Evolutionary conservation across 2,888 invertebrate genomes (phyloP), one percentile per base, ranked within the genome.

Genomic region (Troides helena): DNA sequence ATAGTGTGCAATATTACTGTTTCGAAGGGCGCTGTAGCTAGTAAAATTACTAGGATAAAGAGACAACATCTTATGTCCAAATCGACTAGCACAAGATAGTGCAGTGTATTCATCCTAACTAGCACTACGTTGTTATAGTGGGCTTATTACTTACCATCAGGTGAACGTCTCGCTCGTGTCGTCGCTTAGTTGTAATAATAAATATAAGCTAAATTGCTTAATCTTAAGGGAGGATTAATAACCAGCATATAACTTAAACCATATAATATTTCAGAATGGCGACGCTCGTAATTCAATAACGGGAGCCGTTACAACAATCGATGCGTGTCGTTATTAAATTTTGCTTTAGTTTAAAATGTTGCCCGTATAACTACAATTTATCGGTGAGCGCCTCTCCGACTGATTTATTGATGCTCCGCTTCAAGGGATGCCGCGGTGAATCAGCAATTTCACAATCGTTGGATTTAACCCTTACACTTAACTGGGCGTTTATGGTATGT

Each of bases 311-410:
- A 88, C 72, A 88, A 83, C 87, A 86, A 89, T 91, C 87, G 90
- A 90, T 89, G 91, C 92, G 89, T 90, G 84, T 83, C 86, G 82
- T 87, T 87, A 90, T 90, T 89, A 91, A 88, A 88, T 90, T 88
- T 82, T 78, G 81, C 80, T 82, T 77, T 83, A 87, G 88, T 88
- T 87, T 91, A 91, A 92, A 92, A 90, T 86, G 88, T 85, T 87
- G 87, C 86, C 81, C 84, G 83, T 80, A 80, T 87, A 87, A 88
- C 87, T 87, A 85, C 85, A 84, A 90, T 89, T 89, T 87, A 89
- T 83, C 80, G 82, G 79, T 74, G 77, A 80, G 80, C 74, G 76
- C 78, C 75, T 74, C 72, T 69, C 72, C 72, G 72, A 70, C 70
- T 84, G 85, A 90, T 89, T 89, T 89, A 90, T 86, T 73, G 79